Conservation (phyloP, 1,140 invertebrate species). For the Aleiodes sp. region DNA sequence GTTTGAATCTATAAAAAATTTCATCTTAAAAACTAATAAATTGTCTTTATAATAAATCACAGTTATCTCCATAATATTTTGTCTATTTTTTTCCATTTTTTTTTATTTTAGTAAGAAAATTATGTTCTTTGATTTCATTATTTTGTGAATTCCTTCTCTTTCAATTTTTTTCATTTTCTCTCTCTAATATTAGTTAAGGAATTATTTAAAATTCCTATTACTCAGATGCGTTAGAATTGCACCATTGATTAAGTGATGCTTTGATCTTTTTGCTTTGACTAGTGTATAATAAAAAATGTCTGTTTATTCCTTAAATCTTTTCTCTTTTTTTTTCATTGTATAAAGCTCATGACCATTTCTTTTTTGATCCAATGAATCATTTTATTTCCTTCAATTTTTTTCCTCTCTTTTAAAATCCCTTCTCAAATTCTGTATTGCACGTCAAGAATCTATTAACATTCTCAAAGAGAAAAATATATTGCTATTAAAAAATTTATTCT, state of each 20-base stretch:
- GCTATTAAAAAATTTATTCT: neutral
- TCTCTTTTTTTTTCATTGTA: neutral
- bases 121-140: neutral
- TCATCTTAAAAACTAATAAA: slow-evolving; percentile 50
- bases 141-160: no score
- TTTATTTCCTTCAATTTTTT: no score
- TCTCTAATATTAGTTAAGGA: slow-evolving; percentile 43
- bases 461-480: neutral
- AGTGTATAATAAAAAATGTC: slow-evolving; percentile 37
- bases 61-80: slow-evolving; percentile 40
- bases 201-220: slow-evolving; percentile 49
- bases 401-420: no score
- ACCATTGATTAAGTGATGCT: slow-evolving; percentile 52
- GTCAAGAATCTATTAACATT: neutral
- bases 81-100: slow-evolving; percentile 19
- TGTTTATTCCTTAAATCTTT: neutral
- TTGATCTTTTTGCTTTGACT: slow-evolving; percentile 50
- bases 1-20: slow-evolving; percentile 39
- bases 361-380: slow-evolving; percentile 38
- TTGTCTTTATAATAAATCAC: slow-evolving; percentile 49
- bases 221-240: slow-evolving; percentile 50
- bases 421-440: slow-evolving; percentile 2
- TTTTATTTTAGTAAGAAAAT: neutral
- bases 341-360: slow-evolving; percentile 55
- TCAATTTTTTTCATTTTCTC: no score